These are phyloP conservation scores for Noctua pronuba DNA, from an alignment of 2,888 invertebrate genomes.

Conservation along the genomic window DNA sequence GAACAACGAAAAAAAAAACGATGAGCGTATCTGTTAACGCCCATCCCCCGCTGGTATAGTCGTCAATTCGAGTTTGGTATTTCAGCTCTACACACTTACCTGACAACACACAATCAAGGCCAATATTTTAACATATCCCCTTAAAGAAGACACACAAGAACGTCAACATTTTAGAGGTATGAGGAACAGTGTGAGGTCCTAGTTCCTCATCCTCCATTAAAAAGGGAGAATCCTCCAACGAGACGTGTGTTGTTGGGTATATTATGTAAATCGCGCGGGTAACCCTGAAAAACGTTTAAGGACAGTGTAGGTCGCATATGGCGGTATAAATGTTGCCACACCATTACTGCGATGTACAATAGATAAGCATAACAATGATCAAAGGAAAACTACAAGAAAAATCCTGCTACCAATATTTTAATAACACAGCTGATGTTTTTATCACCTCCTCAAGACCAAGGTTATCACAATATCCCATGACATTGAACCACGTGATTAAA, in stretches of 20 bases:
- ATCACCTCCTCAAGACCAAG: neutral
- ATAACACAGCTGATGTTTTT: neutral
- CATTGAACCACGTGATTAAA: constrained; percentile 7
- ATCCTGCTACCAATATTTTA: neutral
- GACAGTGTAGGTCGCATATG: neutral
- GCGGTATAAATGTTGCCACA: neutral
- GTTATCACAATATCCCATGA: constrained; percentile 11
- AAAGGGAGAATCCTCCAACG: neutral
- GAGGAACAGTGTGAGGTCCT: neutral
- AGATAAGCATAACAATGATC: neutral
- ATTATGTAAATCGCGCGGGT: neutral
- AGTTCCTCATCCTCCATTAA: neutral
- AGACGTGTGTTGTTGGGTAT: neutral
- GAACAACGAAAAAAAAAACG: neutral
- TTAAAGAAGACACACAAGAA: neutral
- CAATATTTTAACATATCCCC: neutral
- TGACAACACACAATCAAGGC: too few relatives aligned
- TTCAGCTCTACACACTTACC: too few relatives aligned
- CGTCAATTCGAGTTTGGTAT: too few relatives aligned
- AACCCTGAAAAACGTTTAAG: neutral
- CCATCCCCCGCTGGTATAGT: too few relatives aligned
- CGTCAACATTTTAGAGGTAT: neutral
- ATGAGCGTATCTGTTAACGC: too few relatives aligned
- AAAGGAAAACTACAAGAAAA: neutral
- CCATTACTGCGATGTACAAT: too few relatives aligned